phyloP scores from a whole-genome alignment of 2,797 vertebrate genomes.

The Peromyscus attwateri region DNA sequence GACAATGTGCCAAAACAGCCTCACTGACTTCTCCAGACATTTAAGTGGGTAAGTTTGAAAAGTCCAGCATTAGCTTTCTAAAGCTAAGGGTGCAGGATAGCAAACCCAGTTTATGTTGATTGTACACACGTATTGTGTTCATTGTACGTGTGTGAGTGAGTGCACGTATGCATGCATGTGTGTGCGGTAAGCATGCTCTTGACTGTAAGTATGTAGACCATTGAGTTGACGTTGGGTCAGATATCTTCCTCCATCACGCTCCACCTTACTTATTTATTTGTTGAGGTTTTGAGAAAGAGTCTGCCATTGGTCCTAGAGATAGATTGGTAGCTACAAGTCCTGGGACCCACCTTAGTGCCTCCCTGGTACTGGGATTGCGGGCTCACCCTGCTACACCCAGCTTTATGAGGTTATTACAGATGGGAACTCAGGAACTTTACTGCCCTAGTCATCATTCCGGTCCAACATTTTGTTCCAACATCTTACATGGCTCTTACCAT shows the following conservation, averaged over 20 bases:
- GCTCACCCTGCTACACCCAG: not conserved
- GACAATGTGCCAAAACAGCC: not conserved
- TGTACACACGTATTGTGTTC: not conserved
- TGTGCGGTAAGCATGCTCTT: not conserved
- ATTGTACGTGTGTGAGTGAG: not conserved
- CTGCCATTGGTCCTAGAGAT: not conserved
- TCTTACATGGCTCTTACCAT: constrained; percentile 24
- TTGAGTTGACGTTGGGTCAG: not conserved
- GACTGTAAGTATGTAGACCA: not conserved
- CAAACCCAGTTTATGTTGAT: not conserved
- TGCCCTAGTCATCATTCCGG: not conserved
- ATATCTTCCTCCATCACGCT: not conserved
- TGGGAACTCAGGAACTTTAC: not conserved
- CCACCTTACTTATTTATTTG: not conserved
- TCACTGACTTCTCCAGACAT: not conserved
- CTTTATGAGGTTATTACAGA: too few species aligned
- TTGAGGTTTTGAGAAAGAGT: not conserved
- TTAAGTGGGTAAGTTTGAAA: not conserved
- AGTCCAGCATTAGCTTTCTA: not conserved
- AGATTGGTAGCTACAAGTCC: not conserved
- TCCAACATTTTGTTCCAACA: not conserved
- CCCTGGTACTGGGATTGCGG: not conserved
- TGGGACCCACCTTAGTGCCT: not conserved
- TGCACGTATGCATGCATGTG: not conserved
- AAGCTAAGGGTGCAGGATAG: not conserved